Evolutionary conservation across 1,140 invertebrate species (phyloP), one percentile per base, ranked within the genome.

Genomic region (Scaptodrosophila lebanonensis): DNA sequence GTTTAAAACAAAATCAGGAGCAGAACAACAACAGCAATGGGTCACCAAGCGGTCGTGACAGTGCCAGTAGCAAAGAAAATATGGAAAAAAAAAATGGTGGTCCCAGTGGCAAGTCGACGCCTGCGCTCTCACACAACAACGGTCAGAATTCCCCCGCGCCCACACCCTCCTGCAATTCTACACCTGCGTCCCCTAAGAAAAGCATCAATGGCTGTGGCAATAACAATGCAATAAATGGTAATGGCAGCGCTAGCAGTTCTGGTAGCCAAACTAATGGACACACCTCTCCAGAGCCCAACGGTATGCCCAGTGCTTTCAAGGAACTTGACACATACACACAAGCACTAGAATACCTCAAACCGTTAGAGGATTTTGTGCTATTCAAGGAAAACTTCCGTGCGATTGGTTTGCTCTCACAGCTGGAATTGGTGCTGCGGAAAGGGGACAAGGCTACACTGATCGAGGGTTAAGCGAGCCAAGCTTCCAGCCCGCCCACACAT

Each of bases 331-430:
- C 67, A 15, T 86, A 86, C 30, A 63, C 61, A 2, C 71, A 86
- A 11, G 84, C 84, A 0, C 39, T 86, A 12, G 84, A 86, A 17
- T 73, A 86, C 25, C 51, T 86, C 0, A 86, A 85, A 32, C 84
- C 84, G 0, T 18, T 86, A 5, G 84, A 85, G 38, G 84, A 86
- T 11, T 86, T 86, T 63, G 84, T 72, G n/a, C 66, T 86, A 4
- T 75, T 84, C 25, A 84, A 83, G 36, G 83, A 85, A 22, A 86
- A 86, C 38, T 86, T 85, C 51, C 71, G 84, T 15, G 84, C 84
- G 5, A 86, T 86, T 44, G 84, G 84, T 0, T 32, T 86, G 39
- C 53, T 86, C 7, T 86, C 84, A 4, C 83, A 85, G 30, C 30
- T 86, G 50, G 84, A 86, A 29, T 11, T 63, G 39, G 67, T 86